Percentiles rank a stretch among this genome's conserved stretches.
Evolutionary conservation across 2,797 vertebrate species (phyloP).

Genomic region (Periparus ater): DNA sequence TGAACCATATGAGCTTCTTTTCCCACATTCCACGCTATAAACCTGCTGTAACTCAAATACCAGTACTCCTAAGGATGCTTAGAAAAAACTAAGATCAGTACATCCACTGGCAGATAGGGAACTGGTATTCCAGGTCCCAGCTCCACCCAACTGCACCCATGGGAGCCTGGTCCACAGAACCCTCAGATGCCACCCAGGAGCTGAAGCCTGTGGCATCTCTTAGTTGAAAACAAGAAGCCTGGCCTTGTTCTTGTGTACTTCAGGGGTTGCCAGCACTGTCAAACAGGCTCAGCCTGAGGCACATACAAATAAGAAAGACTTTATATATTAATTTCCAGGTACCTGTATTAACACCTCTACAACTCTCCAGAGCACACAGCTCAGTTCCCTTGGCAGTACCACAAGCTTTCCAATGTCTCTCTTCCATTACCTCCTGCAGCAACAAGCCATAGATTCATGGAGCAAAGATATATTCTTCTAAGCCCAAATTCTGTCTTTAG

Average conservation of each 20-base stretch:
- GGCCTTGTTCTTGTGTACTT: neutral
- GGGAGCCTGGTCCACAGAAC: neutral
- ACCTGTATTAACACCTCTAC: neutral
- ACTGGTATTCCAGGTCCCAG: neutral
- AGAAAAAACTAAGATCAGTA: neutral
- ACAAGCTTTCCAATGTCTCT: neutral
- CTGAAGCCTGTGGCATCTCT: neutral
- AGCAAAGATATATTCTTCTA: neutral
- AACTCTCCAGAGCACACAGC: neutral
- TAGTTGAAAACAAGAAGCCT: neutral
- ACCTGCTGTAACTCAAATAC: neutral
- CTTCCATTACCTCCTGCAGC: neutral
- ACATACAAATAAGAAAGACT: neutral
- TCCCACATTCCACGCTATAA: neutral
- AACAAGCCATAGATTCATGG: neutral
- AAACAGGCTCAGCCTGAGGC: neutral
- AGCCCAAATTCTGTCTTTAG: neutral
- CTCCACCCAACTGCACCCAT: rapidly evolving
- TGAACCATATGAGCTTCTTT: neutral
- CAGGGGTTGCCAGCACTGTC: neutral
- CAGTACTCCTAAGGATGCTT: neutral
- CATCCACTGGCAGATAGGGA: neutral
- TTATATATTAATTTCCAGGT: neutral
- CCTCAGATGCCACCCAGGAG: neutral
- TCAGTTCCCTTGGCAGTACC: neutral